Evolutionary conservation across 2,113 vertebrate genomes (phyloP), one percentile per base, ranked within the genome.

Genomic region (Myiagra hebetior): DNA sequence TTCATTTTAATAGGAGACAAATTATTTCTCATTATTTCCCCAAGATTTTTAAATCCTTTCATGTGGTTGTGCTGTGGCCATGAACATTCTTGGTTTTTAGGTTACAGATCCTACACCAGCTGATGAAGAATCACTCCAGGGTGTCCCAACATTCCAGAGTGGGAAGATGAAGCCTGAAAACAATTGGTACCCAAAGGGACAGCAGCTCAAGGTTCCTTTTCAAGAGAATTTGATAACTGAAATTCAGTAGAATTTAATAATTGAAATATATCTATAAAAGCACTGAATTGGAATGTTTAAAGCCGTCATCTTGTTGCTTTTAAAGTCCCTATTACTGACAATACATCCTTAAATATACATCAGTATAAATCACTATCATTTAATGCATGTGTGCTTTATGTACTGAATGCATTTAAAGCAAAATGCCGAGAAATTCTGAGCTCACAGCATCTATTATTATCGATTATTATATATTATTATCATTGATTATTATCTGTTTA

Each of bases 141-240:
- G 75, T 20, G 52, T 73, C 85, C 85, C 63, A 15, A 81, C 86
- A 42, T 85, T 49, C 68, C 97, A 94, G 76, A 64, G 93, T 56
- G 87, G 79, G 47, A 56, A 82, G 78, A 64, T 76, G 23, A 82
- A 98, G 50, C 95, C 93, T 26, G 97, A 98, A 95, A 74, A 94
- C 27, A 97, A 96, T 81, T 97, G 98, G 98, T 86, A 79, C 77
- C 98, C 97, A 85, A 98, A 97, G 93, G 95, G 94, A 85, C 97
- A 98, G n/a, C 96, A 96, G 90, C 93, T 98, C 87, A 98, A 97
- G 98, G 98, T 98, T 95, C 91, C 37, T 52, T 74, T 85, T 64
- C 3, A 6, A 59, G 11, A 91, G 53, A 77, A 86, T 57, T 79
- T 89, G 22, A 82, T 75, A 35, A 63, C 16, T 56, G 57, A 46